Evolutionary conservation across 2,888 invertebrate species (phyloP).

Genomic region (Eupithecia dodoneata): DNA sequence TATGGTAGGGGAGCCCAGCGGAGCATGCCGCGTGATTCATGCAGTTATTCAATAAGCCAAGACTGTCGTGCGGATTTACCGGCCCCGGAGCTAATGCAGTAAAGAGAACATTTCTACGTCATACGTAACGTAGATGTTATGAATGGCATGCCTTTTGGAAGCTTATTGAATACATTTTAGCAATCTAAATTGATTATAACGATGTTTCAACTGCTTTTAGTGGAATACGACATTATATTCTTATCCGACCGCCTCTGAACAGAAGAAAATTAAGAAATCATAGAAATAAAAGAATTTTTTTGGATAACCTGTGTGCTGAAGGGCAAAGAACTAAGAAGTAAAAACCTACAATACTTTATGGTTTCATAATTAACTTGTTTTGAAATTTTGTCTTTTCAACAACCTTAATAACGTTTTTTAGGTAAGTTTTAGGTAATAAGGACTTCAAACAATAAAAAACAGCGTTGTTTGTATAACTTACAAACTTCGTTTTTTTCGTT

Average conservation of each 20-base stretch:
- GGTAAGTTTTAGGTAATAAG: not conserved
- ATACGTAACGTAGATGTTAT: not conserved
- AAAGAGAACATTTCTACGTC: conserved; percentile 16
- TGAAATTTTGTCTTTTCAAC: not conserved
- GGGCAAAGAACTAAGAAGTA: not conserved
- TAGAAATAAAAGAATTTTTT: too few relatives aligned
- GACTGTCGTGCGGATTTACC: conserved; percentile 56
- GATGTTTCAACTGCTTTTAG: not conserved
- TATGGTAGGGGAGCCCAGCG: conserved; percentile 67
- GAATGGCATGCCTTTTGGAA: not conserved
- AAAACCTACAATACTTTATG: not conserved
- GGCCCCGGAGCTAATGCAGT: conserved; percentile 56
- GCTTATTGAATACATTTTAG: not conserved
- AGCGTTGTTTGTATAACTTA: conserved; percentile 8
- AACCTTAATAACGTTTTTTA: not conserved
- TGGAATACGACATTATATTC: not conserved
- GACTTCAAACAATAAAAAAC: not conserved
- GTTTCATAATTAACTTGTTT: not conserved
- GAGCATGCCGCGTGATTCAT: conserved; percentile 77
- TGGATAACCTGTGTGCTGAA: not conserved
- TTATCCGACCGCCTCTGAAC: not conserved
- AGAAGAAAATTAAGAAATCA: not conserved
- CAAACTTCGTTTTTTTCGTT: conserved; percentile 27
- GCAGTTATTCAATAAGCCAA: conserved; percentile 79
- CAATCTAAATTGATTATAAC: not conserved